A percentile compares a stretch with the other conserved stretches of the same genome.
Evolutionary conservation across 2,888 invertebrate species (phyloP).

Genomic region (Metopia argyrocephala): DNA sequence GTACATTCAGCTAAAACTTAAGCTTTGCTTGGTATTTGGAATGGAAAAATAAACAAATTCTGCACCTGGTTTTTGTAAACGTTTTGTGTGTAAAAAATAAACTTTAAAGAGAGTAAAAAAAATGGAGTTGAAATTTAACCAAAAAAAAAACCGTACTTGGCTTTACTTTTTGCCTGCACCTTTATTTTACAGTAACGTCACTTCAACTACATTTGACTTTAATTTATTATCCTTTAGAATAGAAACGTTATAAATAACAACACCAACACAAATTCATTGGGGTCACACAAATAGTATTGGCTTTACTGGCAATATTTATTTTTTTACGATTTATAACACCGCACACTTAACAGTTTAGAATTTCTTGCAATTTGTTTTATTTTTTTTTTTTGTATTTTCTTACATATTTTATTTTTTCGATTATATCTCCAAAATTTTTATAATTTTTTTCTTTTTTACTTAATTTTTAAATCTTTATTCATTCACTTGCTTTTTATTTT

Average conservation of each 20-base stretch:
- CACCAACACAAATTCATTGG: slow-evolving; percentile 1
- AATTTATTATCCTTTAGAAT: slow-evolving; percentile 59
- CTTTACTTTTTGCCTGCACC: slow-evolving; percentile 5
- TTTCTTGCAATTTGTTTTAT: not conserved
- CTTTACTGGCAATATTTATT: slow-evolving; percentile 63
- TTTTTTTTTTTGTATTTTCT: not conserved
- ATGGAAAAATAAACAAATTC: slow-evolving; percentile 9
- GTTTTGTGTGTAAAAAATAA: slow-evolving; percentile 8
- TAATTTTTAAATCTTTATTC: not conserved
- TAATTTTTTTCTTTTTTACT: not conserved
- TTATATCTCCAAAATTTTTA: not conserved
- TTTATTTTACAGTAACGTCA: slow-evolving; percentile 50
- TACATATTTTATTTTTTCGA: not conserved
- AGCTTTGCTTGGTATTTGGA: slow-evolving; percentile 39
- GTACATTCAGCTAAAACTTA: slow-evolving; percentile 50
- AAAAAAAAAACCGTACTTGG: not conserved
- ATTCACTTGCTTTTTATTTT: not conserved
- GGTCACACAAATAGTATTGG: slow-evolving; percentile 31
- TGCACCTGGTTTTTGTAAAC: slow-evolving; percentile 52
- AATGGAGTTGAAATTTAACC: slow-evolving; percentile 4
- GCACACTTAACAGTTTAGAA: no score
- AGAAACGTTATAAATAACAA: slow-evolving; percentile 21
- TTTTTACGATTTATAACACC: no score
- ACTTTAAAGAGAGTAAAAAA: not conserved
- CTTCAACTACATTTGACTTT: slow-evolving; percentile 52